These are phyloP conservation scores for Drosophila simulans DNA, from an alignment of 1,140 invertebrate genomes.

Conservation along the genomic window DNA sequence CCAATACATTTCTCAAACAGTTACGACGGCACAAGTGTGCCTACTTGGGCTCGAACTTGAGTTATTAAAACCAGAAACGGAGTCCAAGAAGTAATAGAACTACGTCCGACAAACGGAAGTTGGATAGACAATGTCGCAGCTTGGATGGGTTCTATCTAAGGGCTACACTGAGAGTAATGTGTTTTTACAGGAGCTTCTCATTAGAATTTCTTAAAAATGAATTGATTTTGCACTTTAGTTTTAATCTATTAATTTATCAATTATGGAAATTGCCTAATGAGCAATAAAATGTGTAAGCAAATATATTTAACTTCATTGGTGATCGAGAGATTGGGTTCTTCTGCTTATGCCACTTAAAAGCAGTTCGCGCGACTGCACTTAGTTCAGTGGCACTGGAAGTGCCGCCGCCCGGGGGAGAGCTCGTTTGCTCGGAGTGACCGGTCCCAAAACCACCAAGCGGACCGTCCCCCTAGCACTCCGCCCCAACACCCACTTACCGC, in stretches of 20 bases:
- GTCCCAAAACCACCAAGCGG: slow-evolving; percentile 1
- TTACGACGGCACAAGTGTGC: slow-evolving; percentile 65
- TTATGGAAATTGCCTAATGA: too few species aligned
- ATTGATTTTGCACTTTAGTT: too few species aligned
- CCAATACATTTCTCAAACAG: slow-evolving; percentile 79
- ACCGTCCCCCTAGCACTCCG: slow-evolving; percentile 18
- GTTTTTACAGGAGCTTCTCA: background rate
- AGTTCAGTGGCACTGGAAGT: slow-evolving; percentile 8
- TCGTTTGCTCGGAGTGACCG: slow-evolving; percentile 2
- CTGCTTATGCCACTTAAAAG: slow-evolving; percentile 64
- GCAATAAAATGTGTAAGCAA: too few species aligned
- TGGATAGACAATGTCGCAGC: slow-evolving; percentile 62
- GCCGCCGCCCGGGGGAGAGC: slow-evolving; percentile 17
- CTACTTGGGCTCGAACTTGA: slow-evolving; percentile 48
- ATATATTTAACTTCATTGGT: too few species aligned
- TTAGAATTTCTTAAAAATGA: too few species aligned
- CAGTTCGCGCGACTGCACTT: slow-evolving; percentile 46
- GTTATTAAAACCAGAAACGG: slow-evolving; percentile 53
- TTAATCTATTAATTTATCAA: too few species aligned
- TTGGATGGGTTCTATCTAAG: slow-evolving; percentile 15
- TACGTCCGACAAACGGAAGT: slow-evolving; percentile 55
- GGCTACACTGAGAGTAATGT: slow-evolving; percentile 12
- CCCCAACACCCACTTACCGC: background rate
- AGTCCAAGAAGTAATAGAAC: slow-evolving; percentile 15
- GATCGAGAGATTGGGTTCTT: background rate